Evolutionary conservation across 2,888 invertebrate genomes (phyloP).

Genomic region (Cataglyphis cursor): DNA sequence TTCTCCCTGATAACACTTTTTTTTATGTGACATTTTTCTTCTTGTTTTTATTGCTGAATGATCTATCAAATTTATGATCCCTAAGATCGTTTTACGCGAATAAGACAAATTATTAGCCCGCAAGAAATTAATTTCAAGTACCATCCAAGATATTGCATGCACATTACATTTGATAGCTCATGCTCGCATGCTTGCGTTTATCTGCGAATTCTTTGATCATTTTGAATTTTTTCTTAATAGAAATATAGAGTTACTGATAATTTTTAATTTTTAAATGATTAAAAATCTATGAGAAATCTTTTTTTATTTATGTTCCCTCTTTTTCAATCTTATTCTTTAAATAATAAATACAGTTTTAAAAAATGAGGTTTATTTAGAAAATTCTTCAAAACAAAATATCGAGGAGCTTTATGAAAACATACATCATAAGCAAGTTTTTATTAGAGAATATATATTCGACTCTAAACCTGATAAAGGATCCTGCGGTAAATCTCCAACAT

Average conservation of each 20-base stretch:
- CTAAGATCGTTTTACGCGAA: neutral
- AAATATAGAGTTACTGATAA: neutral
- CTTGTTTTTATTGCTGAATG: neutral
- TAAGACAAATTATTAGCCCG: neutral
- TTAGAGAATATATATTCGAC: neutral
- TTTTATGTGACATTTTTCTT: constrained; percentile 23
- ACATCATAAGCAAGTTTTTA: neutral
- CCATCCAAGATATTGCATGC: neutral
- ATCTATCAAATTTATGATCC: neutral
- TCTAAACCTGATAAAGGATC: neutral
- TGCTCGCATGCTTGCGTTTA: neutral
- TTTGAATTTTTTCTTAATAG: neutral
- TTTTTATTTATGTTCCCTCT: neutral
- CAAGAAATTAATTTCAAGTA: constrained; percentile 25
- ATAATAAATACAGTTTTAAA: constrained; percentile 4
- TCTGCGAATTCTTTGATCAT: neutral
- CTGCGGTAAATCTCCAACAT: neutral
- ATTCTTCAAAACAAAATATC: neutral
- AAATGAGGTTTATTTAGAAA: neutral
- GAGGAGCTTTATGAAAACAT: neutral
- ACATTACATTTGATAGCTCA: neutral
- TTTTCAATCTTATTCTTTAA: constrained; percentile 3
- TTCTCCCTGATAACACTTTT: constrained; percentile 34
- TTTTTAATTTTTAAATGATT: neutral
- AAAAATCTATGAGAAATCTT: neutral